Evolutionary conservation across 1,140 invertebrate species (phyloP).

Genomic region (Drepana arcuata): DNA sequence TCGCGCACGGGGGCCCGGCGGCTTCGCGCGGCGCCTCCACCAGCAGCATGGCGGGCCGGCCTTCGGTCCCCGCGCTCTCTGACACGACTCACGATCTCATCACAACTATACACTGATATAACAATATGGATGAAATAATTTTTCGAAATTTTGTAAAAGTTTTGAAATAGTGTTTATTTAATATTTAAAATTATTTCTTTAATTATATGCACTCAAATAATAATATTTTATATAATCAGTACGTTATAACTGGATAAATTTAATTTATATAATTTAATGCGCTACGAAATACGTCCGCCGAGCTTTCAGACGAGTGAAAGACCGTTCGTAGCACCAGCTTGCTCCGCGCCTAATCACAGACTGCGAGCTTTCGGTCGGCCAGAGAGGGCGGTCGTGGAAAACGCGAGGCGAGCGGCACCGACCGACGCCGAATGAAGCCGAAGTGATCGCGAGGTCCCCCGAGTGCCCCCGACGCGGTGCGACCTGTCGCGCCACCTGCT

Average conservation of each 20-base stretch:
- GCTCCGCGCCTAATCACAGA: conserved; percentile 45
- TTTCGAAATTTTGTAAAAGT: conserved; percentile 2
- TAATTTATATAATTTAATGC: too few relatives aligned
- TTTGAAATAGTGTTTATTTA: conserved; percentile 7
- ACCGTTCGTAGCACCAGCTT: conserved; percentile 28
- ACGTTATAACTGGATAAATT: too few relatives aligned
- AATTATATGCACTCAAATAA: too few relatives aligned
- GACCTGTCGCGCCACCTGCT: conserved; percentile 66
- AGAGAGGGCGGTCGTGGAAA: conserved; percentile 62
- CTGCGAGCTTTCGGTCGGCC: conserved; percentile 67
- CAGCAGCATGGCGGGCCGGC: conserved; percentile 56
- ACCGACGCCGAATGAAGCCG: conserved; percentile 23
- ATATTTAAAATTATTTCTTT: neutral
- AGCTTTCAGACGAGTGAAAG: conserved; percentile 11
- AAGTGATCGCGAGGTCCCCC: conserved; percentile 16
- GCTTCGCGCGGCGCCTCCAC: conserved; percentile 65
- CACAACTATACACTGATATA: conserved; percentile 15
- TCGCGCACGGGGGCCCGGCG: conserved; percentile 62
- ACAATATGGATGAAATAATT: neutral
- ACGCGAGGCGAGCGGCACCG: conserved; percentile 31
- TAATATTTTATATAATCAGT: too few relatives aligned
- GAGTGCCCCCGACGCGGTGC: conserved; percentile 19
- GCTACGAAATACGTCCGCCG: conserved; percentile 1
- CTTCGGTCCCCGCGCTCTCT: conserved; percentile 21
- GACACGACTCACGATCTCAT: conserved; percentile 35